These are phyloP conservation scores for Agrotis exclamationis DNA, from an alignment of 2,888 invertebrate genomes.

Conservation along the genomic window DNA sequence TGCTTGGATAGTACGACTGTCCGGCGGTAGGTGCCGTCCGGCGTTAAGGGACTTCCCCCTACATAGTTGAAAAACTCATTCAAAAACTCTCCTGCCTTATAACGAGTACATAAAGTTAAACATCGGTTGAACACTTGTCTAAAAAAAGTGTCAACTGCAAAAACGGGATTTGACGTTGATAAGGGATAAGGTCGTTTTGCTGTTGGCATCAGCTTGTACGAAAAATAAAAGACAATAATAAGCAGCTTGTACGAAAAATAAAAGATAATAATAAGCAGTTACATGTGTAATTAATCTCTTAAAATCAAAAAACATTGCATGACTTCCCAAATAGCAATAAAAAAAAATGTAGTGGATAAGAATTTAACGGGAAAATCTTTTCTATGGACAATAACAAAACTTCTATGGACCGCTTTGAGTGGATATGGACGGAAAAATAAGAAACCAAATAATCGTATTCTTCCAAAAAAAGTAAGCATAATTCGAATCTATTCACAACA, in stretches of 20 bases:
- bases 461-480: not conserved
- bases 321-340: not conserved
- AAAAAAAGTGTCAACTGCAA: too few species aligned
- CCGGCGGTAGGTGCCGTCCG: too few species aligned
- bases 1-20: too few species aligned
- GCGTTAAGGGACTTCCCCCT: too few species aligned
- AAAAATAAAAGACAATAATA: constrained; percentile 9
- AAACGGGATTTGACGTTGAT: too few species aligned
- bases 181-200: too few species aligned
- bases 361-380: not conserved
- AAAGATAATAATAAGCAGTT: not conserved
- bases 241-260: not conserved
- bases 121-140: too few species aligned
- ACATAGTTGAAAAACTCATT: too few species aligned
- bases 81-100: too few species aligned
- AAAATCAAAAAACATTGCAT: not conserved
- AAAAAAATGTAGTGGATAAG: too few species aligned
- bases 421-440: not conserved
- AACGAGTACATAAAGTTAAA: too few species aligned
- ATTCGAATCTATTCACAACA: not conserved
- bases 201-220: too few species aligned
- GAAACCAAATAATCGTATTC: constrained; percentile 12
- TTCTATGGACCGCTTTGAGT: not conserved
- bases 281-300: constrained; percentile 28
- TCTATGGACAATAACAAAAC: not conserved